Conservation (phyloP, 2,797 vertebrate genomes). For the Rhabdophis nuchalis region DNA sequence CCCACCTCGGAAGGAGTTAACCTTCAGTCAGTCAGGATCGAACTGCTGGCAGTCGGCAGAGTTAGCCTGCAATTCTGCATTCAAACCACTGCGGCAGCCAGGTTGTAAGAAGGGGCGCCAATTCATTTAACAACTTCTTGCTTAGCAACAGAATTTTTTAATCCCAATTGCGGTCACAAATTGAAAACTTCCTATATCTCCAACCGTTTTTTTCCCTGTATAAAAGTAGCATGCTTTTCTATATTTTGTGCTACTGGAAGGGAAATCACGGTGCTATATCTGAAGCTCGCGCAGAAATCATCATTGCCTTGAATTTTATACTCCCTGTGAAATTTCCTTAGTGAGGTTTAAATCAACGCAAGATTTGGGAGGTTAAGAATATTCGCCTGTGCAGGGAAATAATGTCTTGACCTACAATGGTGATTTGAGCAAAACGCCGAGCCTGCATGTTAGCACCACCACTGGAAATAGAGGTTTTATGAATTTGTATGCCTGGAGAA, state of each 20-base stretch:
- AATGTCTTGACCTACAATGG: slow-evolving; percentile 3
- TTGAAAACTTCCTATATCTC: too few species aligned
- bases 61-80: too few species aligned
- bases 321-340: slow-evolving; percentile 38
- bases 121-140: background rate
- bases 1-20: too few species aligned
- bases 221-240: slow-evolving; percentile 26
- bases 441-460: slow-evolving; percentile 30
- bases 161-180: background rate
- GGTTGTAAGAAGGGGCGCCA: background rate
- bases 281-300: slow-evolving; percentile 31
- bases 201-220: background rate
- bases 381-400: slow-evolving; percentile 17
- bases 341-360: slow-evolving; percentile 24
- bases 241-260: slow-evolving; percentile 17
- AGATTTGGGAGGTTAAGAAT: slow-evolving; percentile 36
- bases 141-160: background rate
- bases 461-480: background rate
- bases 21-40: too few species aligned
- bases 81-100: too few species aligned
- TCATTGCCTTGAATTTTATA: slow-evolving; percentile 33
- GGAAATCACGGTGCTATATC: slow-evolving; percentile 4
- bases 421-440: slow-evolving; percentile 32
- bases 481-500: background rate
- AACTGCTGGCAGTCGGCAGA: too few species aligned